A percentile compares a stretch with the other conserved stretches of the same genome.
phyloP scores from a whole-genome alignment of 2,113 vertebrate genomes.

The Catagonus wagneri region DNA sequence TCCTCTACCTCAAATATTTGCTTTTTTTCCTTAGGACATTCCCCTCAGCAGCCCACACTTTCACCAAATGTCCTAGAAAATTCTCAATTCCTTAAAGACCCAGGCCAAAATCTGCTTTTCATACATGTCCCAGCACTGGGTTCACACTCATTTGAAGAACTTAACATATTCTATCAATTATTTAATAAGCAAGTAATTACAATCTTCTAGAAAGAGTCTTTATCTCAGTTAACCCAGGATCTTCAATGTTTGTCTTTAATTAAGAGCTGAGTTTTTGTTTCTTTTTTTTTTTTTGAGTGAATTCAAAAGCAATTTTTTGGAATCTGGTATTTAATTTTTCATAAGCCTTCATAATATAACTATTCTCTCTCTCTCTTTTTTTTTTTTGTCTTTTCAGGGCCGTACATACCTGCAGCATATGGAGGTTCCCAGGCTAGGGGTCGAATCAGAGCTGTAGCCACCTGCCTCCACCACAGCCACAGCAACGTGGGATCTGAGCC shows the following conservation, averaged over 20 bases:
- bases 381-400: too few species aligned
- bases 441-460: too few species aligned
- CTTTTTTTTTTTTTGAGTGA: not conserved
- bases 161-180: not conserved
- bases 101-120: not conserved
- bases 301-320: not conserved
- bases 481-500: too few species aligned
- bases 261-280: not conserved
- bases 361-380: not conserved
- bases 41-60: not conserved
- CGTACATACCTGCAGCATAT: too few species aligned
- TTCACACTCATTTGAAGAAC: not conserved
- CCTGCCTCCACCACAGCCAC: too few species aligned
- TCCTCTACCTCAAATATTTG: slow-evolving; percentile 1
- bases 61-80: not conserved
- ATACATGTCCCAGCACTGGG: not conserved
- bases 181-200: not conserved
- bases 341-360: not conserved
- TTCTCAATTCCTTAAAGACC: not conserved
- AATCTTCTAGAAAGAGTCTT: not conserved
- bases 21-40: not conserved
- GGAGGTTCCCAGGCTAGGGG: too few species aligned
- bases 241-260: not conserved
- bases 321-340: not conserved
- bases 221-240: not conserved